These are phyloP conservation scores for Hirtodrosophila duncani DNA, from an alignment of 2,888 invertebrate species.

Conservation along the genomic window DNA sequence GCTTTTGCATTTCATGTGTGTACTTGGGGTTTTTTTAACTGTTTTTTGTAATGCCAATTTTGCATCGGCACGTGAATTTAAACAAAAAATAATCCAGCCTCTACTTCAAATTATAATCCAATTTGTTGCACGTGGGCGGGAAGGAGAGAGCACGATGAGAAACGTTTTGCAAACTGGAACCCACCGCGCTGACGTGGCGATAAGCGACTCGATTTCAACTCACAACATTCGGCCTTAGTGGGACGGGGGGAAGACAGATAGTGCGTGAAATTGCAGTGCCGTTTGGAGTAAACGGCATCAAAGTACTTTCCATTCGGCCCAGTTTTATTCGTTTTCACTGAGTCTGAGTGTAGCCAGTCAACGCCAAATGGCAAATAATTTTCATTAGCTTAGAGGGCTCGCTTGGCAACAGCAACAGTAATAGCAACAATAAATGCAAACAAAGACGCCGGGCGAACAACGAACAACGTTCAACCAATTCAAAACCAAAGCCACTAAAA, in stretches of 20 bases:
- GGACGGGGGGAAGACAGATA: constrained; percentile 35
- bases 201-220: no score
- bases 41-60: constrained; percentile 1
- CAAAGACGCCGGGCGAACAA: constrained; percentile 17
- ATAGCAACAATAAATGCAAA: no score
- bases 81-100: constrained; percentile 24
- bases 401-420: constrained; percentile 55
- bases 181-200: constrained; percentile 28
- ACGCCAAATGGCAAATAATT: constrained; percentile 13
- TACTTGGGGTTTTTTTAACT: constrained; percentile 2
- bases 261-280: no score
- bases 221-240: constrained; percentile 43
- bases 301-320: not conserved
- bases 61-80: constrained; percentile 37
- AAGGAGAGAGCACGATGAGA: constrained; percentile 16
- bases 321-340: constrained; percentile 15
- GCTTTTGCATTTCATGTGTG: constrained; percentile 3
- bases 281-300: no score
- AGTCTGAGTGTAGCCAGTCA: no score
- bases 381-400: constrained; percentile 26
- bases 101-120: constrained; percentile 20
- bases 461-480: constrained; percentile 26
- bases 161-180: constrained; percentile 25
- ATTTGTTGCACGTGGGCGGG: constrained; percentile 42
- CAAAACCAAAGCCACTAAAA: constrained; percentile 26